Base-by-base conservation (phyloP, 2,113 vertebrate species). In the Leuciscus idus region DNA sequence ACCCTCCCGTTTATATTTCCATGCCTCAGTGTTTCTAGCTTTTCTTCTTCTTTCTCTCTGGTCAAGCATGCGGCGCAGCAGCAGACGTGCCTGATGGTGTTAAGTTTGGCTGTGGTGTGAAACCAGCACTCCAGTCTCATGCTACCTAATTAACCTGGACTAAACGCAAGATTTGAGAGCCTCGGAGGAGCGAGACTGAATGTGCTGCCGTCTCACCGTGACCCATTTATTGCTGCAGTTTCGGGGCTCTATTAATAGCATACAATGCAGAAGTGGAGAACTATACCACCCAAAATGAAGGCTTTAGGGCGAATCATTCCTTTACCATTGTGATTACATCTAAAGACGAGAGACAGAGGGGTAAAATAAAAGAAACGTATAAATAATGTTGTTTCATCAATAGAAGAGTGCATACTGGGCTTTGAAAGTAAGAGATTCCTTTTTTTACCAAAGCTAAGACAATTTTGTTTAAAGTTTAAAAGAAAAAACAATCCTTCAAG, bases 241-340 rank as follows among this genome's bases (percentile, higher is more conserved):
- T 82, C 10, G 10, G 39, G 55, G 61, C 72, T 75, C 86, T 87
- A 84, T 83, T 70, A 87, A 84, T 87, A 87, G 86, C 61, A 43
- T 21, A 77, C 81, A 72, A 59, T 59, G 81, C 48, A 72, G 62
- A 68, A 52, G 62, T 48, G 66, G 30, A 57, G 48, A 72, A 72
- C 21, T n/a, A 68, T 7, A 52, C 28, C 30, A 50, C 23, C n/a
- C 36, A 64, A 28, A 33, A 72, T 55, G 70, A 72, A 36, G 48
- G 59, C 61, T 66, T 64, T 13, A n/a, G 55, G 78, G 39, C 13
- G 28, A 66, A 66, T 21, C 23, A 23, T 81, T 50, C 43, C 46
- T 28, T 70, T 33, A 81, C 79, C 15, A 50, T 7, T 30, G 62
- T 82, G 81, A 52, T 82, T 70, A 68, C 43, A 82, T 36, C 61